Base-by-base conservation (phyloP, 2,797 vertebrate genomes). In the Dallia pectoralis region DNA sequence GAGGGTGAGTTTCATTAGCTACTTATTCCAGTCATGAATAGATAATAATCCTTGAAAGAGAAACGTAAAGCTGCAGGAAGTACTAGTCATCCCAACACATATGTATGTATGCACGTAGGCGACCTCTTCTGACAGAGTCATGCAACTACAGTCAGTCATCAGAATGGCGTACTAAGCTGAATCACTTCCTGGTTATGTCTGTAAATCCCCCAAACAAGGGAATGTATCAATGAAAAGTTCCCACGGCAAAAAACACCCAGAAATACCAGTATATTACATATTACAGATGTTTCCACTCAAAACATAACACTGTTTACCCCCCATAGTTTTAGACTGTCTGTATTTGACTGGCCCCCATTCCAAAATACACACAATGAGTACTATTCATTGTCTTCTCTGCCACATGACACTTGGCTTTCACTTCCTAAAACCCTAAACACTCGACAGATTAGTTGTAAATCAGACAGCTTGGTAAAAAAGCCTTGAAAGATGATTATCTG, bases 121-220 rank as follows among this genome's bases (percentile, higher is more conserved):
- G 84, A 68, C 88, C 81, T 77, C 87, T 82, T 71, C 85, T 88
- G 89, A 87, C 18, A 7, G 66, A 73, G 2, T 47, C 27, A 40
- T 44, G 7, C 22, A 77, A 75, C 64, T 27, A 71, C 79, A 81
- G 53, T 71, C 36, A 67, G 22, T 78, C 80, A 53, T 68, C 73
- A 87, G 75, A 62, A 77, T 4, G 76, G 69, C 25, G 63, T 27
- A 80, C 74, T 49, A 69, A 82, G 70, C 11, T 78, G 66, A 79
- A 59, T 65, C 48, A 66, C 81, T 87, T 88, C 72, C 78, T 78
- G 78, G 82, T 87, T 87, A 74, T 62, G 49, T 32, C 22, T 62
- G 67, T 65, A 83, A 84, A 81, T 69, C 67, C 75, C 87, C 84
- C 36, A 19, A 9, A 64, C 30, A 19, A 64, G 63, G 63, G 63